Percentiles rank a stretch among this genome's conserved stretches.
These are phyloP conservation scores for Myrmophylax atrothorax DNA, from an alignment of 2,113 vertebrate species.

Conservation along the genomic window DNA sequence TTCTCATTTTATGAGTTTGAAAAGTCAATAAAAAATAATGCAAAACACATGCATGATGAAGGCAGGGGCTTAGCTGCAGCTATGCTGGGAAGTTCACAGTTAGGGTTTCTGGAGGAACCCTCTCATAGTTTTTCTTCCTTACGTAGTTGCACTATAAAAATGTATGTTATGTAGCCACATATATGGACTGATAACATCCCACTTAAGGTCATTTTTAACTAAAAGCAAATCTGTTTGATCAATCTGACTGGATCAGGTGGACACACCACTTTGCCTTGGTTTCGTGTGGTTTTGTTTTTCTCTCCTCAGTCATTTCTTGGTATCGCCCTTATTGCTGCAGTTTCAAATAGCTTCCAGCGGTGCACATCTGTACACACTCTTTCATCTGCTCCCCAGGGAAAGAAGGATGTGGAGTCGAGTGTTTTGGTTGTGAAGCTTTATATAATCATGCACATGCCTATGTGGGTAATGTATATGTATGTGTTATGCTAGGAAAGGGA, in stretches of 20 bases:
- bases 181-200: not conserved
- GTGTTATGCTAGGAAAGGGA: not conserved
- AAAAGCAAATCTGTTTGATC: not conserved
- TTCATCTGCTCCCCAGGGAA: constrained; percentile 38
- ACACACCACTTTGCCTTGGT: not conserved
- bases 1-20: constrained; percentile 54
- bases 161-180: not conserved
- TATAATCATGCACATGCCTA: not conserved
- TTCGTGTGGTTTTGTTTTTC: not conserved
- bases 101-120: not conserved
- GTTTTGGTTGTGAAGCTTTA: constrained; percentile 27
- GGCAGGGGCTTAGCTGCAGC: constrained; percentile 17
- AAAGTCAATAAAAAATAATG: constrained; percentile 62
- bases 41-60: constrained; percentile 48
- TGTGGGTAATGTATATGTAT: not conserved
- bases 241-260: not conserved
- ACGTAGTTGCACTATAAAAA: not conserved
- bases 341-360: constrained; percentile 34
- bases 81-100: not conserved
- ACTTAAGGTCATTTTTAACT: not conserved
- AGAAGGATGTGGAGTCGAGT: not conserved
- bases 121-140: not conserved
- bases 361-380: constrained; percentile 44
- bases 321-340: not conserved
- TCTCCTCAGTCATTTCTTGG: not conserved